Conservation (phyloP, 2,113 vertebrate species). For the Acrocephalus arundinaceus region DNA sequence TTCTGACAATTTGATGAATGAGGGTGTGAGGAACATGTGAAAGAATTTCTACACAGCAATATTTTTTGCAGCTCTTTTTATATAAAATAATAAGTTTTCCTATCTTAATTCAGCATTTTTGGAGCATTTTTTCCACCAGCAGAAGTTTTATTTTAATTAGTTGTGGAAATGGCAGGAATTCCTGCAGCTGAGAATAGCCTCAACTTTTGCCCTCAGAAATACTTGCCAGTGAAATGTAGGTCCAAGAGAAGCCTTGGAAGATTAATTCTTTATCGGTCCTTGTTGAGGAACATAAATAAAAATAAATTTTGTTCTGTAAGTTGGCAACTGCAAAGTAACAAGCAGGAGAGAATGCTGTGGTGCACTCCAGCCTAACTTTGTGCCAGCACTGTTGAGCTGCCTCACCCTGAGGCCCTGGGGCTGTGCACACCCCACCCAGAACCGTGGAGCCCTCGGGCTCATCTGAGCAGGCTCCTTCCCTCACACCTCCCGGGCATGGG, state of each 20-base stretch:
- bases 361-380: rapidly evolving
- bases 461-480: background rate
- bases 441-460: too few relatives aligned
- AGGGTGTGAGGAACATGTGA: background rate
- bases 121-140: background rate
- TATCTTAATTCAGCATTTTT: background rate
- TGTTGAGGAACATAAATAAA: background rate
- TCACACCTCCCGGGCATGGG: rapidly evolving
- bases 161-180: background rate
- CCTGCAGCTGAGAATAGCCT: background rate
- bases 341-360: background rate
- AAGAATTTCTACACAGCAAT: background rate
- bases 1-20: background rate
- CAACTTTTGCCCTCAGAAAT: background rate
- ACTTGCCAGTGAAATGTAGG: background rate
- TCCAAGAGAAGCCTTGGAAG: background rate
- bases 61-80: background rate
- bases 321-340: background rate
- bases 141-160: background rate
- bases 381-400: background rate
- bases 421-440: background rate
- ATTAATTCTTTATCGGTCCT: background rate
- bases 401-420: background rate
- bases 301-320: background rate
- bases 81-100: background rate